Percentiles rank a stretch among this genome's conserved stretches.
Conservation (phyloP, 2,797 vertebrate species). For the Antennarius maculatus region DNA sequence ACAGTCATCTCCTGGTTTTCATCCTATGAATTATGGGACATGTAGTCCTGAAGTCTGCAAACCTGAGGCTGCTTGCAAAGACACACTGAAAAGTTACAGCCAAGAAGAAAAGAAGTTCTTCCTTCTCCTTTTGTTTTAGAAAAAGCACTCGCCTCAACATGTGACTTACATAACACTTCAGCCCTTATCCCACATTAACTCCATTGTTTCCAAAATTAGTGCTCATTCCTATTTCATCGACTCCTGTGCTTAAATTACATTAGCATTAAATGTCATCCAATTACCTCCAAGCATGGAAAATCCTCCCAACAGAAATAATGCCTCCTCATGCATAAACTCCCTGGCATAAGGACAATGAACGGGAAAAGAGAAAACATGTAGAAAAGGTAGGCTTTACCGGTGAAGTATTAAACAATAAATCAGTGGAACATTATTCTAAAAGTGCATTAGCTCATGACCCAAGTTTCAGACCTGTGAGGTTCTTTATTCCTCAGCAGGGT, state of each 20-base stretch:
- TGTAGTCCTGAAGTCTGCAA: slow-evolving; percentile 14
- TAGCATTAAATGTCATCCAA: slow-evolving; percentile 70
- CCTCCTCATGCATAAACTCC: slow-evolving; percentile 12
- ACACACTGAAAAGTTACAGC: not conserved
- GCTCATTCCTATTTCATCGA: slow-evolving; percentile 49
- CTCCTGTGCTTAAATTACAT: slow-evolving; percentile 69
- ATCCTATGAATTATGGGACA: slow-evolving; percentile 26
- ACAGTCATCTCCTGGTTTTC: not conserved
- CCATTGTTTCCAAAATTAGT: slow-evolving; percentile 12
- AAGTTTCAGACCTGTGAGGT: not conserved
- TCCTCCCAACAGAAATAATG: slow-evolving; percentile 31
- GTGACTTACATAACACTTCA: too few relatives aligned
- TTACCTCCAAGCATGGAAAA: slow-evolving; percentile 40
- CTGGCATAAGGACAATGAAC: not conserved
- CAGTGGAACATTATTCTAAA: not conserved
- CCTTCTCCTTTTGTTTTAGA: too few relatives aligned
- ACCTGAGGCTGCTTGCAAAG: not conserved
- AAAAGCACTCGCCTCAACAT: not conserved
- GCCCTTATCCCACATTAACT: not conserved
- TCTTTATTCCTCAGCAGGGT: slow-evolving; percentile 7
- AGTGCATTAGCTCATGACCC: too few relatives aligned
- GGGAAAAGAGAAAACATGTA: not conserved
- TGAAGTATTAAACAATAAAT: not conserved
- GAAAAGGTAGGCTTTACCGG: not conserved
- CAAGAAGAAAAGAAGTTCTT: not conserved